phyloP scores from a whole-genome alignment of 2,113 vertebrate genomes.

The Cavia porcellus region DNA sequence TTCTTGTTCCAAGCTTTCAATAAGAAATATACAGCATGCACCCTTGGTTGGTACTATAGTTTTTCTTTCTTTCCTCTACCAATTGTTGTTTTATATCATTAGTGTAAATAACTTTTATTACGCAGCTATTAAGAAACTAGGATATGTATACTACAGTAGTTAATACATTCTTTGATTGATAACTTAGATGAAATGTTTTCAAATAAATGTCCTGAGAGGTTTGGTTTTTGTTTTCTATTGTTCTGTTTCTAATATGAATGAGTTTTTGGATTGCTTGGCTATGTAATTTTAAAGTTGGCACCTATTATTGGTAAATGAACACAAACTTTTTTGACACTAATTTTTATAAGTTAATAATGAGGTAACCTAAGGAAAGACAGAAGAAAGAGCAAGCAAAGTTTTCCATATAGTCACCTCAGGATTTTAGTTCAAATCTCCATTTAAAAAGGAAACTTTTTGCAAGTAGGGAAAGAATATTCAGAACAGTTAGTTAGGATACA shows the following conservation, averaged over 20 bases:
- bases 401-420: not conserved
- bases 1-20: not conserved
- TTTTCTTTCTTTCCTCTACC: not conserved
- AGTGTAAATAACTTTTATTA: not conserved
- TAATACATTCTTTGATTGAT: not conserved
- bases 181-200: not conserved
- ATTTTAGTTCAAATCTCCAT: not conserved
- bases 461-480: not conserved
- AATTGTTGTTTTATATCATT: not conserved
- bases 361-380: not conserved
- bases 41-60: not conserved
- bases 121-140: not conserved
- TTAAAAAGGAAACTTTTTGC: not conserved
- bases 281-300: not conserved
- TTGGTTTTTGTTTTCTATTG: not conserved
- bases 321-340: not conserved
- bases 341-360: not conserved
- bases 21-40: not conserved
- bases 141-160: not conserved
- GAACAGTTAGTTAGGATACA: not conserved
- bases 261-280: not conserved
- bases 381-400: not conserved
- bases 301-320: not conserved
- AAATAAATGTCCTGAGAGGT: not conserved
- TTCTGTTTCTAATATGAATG: not conserved